Conservation (phyloP, 2,113 vertebrate species). For the Hydrochoerus hydrochaeris region DNA sequence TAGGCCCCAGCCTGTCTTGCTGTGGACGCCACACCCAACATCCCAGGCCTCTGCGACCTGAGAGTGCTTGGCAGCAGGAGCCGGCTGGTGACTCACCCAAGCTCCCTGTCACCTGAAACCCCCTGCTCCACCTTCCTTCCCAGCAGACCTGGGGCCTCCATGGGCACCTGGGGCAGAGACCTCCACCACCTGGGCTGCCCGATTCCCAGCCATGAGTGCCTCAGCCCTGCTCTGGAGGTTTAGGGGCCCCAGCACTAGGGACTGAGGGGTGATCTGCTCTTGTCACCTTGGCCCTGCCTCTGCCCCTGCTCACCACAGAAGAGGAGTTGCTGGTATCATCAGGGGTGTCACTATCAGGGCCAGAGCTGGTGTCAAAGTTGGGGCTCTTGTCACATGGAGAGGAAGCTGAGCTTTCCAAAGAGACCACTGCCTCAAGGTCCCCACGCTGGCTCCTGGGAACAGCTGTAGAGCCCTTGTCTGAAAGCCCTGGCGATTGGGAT, state of each 20-base stretch:
- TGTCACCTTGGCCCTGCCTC: background rate
- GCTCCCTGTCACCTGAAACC: background rate
- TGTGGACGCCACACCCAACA: background rate
- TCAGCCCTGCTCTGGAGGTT: background rate
- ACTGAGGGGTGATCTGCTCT: background rate
- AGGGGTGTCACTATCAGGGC: slow-evolving; percentile 43
- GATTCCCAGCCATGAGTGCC: background rate
- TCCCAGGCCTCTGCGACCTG: background rate
- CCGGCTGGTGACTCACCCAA: fast-evolving
- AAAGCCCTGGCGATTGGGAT: background rate
- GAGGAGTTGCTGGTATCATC: slow-evolving; percentile 75
- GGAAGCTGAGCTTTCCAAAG: slow-evolving; percentile 76
- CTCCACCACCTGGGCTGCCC: background rate
- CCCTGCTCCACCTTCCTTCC: background rate
- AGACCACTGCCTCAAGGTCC: slow-evolving; percentile 71
- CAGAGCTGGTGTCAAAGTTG: slow-evolving; percentile 64
- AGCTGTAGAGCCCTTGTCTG: background rate
- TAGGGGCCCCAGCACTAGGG: background rate
- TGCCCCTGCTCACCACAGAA: slow-evolving; percentile 82
- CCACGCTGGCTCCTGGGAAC: background rate
- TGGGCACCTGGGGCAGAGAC: too few species aligned
- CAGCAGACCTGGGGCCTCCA: background rate
- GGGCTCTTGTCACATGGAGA: slow-evolving; percentile 67
- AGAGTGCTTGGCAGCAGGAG: background rate
- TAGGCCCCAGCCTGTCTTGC: background rate